Percentiles rank a stretch among this genome's conserved stretches.
Evolutionary conservation across 2,797 vertebrate genomes (phyloP).

Genomic region (Xenopus petersii): DNA sequence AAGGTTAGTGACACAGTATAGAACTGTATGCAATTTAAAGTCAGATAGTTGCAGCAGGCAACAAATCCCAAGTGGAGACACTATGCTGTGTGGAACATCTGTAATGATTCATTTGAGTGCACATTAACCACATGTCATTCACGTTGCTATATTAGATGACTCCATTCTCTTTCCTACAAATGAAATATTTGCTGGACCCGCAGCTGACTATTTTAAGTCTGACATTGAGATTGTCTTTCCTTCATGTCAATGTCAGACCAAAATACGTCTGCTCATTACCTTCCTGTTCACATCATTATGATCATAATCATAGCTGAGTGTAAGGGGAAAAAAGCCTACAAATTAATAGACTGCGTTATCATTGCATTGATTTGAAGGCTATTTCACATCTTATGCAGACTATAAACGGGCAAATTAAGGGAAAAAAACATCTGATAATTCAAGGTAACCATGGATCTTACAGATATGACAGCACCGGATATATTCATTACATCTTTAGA

Average conservation of each 20-base stretch:
- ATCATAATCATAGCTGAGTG: constrained; percentile 17
- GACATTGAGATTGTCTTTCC: constrained; percentile 12
- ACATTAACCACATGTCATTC: too few relatives aligned
- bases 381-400: constrained; percentile 8
- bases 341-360: constrained; percentile 29
- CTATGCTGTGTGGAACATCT: too few relatives aligned
- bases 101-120: too few relatives aligned
- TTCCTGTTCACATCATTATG: constrained; percentile 23
- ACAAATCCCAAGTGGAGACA: too few relatives aligned
- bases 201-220: constrained; percentile 3
- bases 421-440: constrained; percentile 24
- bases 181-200: neutral
- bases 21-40: too few relatives aligned
- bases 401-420: constrained; percentile 28
- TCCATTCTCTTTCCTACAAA: neutral
- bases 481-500: too few relatives aligned
- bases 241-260: constrained; percentile 14
- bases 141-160: too few relatives aligned
- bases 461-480: constrained; percentile 12
- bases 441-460: constrained; percentile 24
- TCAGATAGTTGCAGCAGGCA: too few relatives aligned
- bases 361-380: constrained; percentile 32
- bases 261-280: constrained; percentile 23
- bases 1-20: too few relatives aligned
- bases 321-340: neutral